A percentile compares a stretch with the other conserved stretches of the same genome.
Conservation (phyloP, 2,113 vertebrate genomes). For the Muntiacus muntjak region DNA sequence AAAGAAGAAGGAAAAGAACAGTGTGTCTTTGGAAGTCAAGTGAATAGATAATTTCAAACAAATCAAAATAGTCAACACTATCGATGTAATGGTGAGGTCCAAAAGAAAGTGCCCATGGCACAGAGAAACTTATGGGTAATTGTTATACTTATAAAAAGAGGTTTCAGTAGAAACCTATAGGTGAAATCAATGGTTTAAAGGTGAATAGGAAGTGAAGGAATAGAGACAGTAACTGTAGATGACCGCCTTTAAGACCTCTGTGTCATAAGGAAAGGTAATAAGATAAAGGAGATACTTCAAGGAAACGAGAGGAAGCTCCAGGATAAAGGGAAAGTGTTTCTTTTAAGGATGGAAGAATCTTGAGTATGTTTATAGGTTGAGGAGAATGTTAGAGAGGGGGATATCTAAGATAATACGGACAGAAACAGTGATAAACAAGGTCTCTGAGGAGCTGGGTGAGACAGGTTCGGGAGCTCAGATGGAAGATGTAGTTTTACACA, state of each 20-base stretch:
- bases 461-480: neutral
- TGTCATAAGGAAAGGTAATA: neutral
- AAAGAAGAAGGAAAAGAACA: neutral
- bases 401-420: neutral
- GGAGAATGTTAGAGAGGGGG: neutral
- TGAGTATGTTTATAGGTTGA: neutral
- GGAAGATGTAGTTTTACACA: neutral
- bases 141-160: neutral
- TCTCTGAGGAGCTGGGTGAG: neutral
- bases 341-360: neutral
- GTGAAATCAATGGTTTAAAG: neutral
- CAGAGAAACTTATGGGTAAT: neutral
- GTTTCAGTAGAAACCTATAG: neutral
- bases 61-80: neutral
- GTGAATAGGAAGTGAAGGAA: neutral
- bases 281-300: neutral
- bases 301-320: neutral
- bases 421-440: neutral
- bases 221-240: neutral
- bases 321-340: neutral
- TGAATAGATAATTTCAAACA: slow-evolving; percentile 19
- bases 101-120: neutral
- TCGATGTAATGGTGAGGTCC: neutral
- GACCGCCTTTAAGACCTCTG: neutral
- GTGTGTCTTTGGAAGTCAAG: neutral